phyloP scores from a whole-genome alignment of 2,113 vertebrate genomes.

The Symphodus melops region DNA sequence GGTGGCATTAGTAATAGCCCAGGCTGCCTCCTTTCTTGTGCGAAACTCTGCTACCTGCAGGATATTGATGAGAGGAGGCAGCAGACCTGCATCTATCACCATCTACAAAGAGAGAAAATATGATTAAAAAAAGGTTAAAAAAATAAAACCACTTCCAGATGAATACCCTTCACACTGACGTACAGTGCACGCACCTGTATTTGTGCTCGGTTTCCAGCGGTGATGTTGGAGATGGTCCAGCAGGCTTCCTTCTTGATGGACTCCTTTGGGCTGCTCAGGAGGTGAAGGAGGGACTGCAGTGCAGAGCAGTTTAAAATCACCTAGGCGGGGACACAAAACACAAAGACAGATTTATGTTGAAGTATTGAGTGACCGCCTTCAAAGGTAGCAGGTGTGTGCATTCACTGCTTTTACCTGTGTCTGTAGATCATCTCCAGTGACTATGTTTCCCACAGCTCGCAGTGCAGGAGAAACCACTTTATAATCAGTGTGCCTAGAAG shows the following conservation, averaged over 20 bases:
- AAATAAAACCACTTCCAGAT: not conserved
- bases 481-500: slow-evolving; percentile 93
- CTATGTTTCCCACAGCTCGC: slow-evolving; percentile 96
- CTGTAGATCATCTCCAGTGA: slow-evolving; percentile 97
- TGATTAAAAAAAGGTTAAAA: not conserved
- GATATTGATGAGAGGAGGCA: slow-evolving; percentile 95
- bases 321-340: slow-evolving; percentile 71
- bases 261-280: slow-evolving; percentile 97
- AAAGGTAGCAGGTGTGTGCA: slow-evolving; percentile 1
- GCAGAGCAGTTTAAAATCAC: slow-evolving; percentile 98
- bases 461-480: slow-evolving; percentile 98
- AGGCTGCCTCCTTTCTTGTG: slow-evolving; percentile 97
- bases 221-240: slow-evolving; percentile 99
- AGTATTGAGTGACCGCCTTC: not conserved
- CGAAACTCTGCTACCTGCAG: slow-evolving; percentile 97
- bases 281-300: slow-evolving; percentile 94
- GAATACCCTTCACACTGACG: not conserved
- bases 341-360: not conserved
- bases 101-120: slow-evolving; percentile 81
- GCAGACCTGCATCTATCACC: slow-evolving; percentile 94
- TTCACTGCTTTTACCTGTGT: slow-evolving; percentile 87
- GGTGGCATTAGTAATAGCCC: slow-evolving; percentile 98
- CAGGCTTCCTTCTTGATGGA: slow-evolving; percentile 99
- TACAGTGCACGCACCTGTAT: slow-evolving; percentile 87
- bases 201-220: slow-evolving; percentile 96